phyloP scores from a whole-genome alignment of 1,140 invertebrate genomes.

The Acromyrmex charruanus region DNA sequence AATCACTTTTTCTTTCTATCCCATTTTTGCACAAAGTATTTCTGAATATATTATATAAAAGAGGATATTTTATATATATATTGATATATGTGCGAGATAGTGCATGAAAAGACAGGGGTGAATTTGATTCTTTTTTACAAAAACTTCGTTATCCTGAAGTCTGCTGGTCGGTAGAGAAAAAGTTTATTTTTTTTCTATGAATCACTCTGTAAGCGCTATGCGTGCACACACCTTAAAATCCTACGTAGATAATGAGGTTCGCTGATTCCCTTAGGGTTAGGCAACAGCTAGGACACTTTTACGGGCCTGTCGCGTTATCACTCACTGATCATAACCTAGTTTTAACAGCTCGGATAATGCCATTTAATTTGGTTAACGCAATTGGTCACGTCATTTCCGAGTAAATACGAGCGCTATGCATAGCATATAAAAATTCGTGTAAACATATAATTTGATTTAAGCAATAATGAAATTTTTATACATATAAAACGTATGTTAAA shows the following conservation, averaged over 20 bases:
- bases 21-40: background rate
- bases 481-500: background rate
- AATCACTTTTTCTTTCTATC: background rate
- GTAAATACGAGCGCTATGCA: background rate
- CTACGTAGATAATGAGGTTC: slow-evolving; percentile 66
- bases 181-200: slow-evolving; percentile 39
- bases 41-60: background rate
- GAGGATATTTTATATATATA: too few species aligned
- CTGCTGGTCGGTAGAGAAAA: slow-evolving; percentile 23
- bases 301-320: slow-evolving; percentile 38
- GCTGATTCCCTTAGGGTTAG: slow-evolving; percentile 65
- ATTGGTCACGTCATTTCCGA: slow-evolving; percentile 38
- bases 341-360: slow-evolving; percentile 40
- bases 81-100: too few species aligned
- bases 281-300: slow-evolving; percentile 17
- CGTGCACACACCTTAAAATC: slow-evolving; percentile 54
- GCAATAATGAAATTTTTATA: slow-evolving; percentile 8
- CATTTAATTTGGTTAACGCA: slow-evolving; percentile 68
- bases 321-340: slow-evolving; percentile 57
- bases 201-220: slow-evolving; percentile 16
- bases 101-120: background rate
- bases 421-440: background rate
- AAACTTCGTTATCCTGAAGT: background rate
- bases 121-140: slow-evolving; percentile 17
- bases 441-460: background rate